Percentiles rank a stretch among this genome's conserved stretches.
Conservation (phyloP, 1,140 invertebrate species). For the Bombyx mori region DNA sequence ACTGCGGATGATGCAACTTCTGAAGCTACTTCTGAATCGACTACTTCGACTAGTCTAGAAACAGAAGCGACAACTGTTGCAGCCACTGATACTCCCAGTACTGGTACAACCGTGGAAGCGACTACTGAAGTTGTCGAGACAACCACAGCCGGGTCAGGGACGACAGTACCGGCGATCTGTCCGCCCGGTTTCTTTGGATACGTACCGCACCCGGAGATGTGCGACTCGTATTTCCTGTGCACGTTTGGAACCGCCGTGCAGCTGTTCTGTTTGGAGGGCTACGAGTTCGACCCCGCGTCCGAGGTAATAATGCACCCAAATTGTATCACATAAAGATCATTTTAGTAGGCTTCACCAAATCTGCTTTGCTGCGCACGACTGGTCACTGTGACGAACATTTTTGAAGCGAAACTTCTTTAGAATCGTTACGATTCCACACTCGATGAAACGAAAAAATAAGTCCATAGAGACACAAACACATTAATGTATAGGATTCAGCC, state of each 20-base stretch:
- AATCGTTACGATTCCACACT: too few species aligned
- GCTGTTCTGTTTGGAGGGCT: conserved; percentile 7
- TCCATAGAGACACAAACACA: too few species aligned
- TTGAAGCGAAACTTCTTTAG: too few species aligned
- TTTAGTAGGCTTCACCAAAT: too few species aligned
- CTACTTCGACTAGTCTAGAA: conserved; percentile 1
- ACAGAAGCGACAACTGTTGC: neutral
- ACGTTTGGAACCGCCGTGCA: conserved; percentile 1
- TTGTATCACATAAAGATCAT: too few species aligned
- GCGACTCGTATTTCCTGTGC: conserved; percentile 10
- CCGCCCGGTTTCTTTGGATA: conserved; percentile 5
- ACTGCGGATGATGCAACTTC: neutral
- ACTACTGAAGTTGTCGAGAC: neutral
- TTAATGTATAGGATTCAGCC: too few species aligned
- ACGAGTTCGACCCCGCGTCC: conserved; percentile 4
- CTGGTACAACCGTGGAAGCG: neutral
- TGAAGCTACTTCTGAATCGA: neutral
- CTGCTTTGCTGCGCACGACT: too few species aligned
- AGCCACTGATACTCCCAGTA: neutral
- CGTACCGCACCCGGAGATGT: conserved; percentile 3
- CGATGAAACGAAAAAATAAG: too few species aligned
- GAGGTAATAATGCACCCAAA: neutral
- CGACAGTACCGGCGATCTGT: neutral
- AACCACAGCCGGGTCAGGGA: neutral
- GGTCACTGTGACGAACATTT: too few species aligned